These are phyloP conservation scores for Ernsta delagoae DNA, from an alignment of 2,888 invertebrate species.

Conservation along the genomic window DNA sequence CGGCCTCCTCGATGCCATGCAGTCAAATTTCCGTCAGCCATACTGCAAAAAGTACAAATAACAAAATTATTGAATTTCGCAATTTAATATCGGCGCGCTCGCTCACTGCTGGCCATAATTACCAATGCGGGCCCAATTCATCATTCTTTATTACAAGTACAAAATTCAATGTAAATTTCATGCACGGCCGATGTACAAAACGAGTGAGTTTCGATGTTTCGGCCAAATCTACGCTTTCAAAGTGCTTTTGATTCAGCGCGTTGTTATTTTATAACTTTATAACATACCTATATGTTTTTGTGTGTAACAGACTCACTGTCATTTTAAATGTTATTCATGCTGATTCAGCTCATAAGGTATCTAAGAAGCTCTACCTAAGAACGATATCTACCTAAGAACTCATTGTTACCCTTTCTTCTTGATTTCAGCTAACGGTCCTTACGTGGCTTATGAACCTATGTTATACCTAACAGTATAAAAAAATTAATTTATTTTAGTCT, in stretches of 20 bases:
- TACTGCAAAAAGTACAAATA: constrained; percentile 53
- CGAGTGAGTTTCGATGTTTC: constrained; percentile 76
- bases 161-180: constrained; percentile 83
- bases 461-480: no score
- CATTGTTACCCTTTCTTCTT: no score
- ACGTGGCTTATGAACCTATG: no score
- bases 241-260: constrained; percentile 5
- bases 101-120: constrained; percentile 78
- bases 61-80: constrained; percentile 80
- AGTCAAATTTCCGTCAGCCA: constrained; percentile 45
- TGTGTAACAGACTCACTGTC: neutral
- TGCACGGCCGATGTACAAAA: constrained; percentile 65
- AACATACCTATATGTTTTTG: neutral
- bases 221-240: constrained; percentile 65
- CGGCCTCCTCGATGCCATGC: constrained; percentile 8
- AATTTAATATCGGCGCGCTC: constrained; percentile 74
- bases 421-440: no score
- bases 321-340: no score
- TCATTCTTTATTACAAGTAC: constrained; percentile 84
- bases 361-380: no score
- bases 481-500: neutral
- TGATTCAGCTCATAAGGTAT: no score
- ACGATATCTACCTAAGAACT: no score
- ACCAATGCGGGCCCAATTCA: constrained; percentile 82
- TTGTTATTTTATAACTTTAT: neutral